Evolutionary conservation across 2,797 vertebrate species (phyloP), one percentile per base, ranked within the genome.

Genomic region (Glossophaga mutica): DNA sequence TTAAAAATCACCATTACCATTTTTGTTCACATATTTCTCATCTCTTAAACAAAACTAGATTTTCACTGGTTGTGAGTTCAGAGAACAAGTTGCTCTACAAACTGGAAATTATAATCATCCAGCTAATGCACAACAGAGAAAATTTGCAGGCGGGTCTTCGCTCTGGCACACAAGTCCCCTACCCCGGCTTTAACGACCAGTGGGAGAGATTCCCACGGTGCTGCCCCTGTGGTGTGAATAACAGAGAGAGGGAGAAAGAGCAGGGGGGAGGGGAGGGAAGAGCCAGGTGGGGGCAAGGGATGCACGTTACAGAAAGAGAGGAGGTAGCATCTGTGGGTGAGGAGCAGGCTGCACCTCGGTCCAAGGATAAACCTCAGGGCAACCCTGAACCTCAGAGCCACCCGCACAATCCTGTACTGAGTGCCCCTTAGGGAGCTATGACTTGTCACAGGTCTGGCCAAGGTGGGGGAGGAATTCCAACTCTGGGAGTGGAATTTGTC

Each of bases 11-110:
- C 39, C 52, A 6, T 21, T 29, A 18, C 7, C 26, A 9, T 55
- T 85, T 67, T 4, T 39, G 42, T 42, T 52, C 70, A 7, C 9
- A 1, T 46, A 44, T 15, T 32, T 6, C 39, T 52, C n/a, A 59
- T 52, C 55, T 67, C 71, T 52, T 71, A 85, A 70, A 48, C 18
- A 55, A 95, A 90, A 37, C 44, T 12, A 42, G 12, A 34, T 67
- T 79, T 59, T 34, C 52, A 32, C n/a, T 3, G 2, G 32, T 8
- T 65, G 32, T 44, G 55, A 52, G 29, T 65, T 78, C 42, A 70
- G 59, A 77, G 70, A 6, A n/a, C 4, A 26, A 34, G 34, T 48
- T 46, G 29, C 32, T 34, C 57, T 62, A 29, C 39, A 24, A 39
- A 26, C 37, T 46, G 21, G 34, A 78, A 52, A 37, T 16, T 32